Evolutionary conservation across 2,797 vertebrate species (phyloP), one percentile per base, ranked within the genome.

Genomic region (Telmatherina bonti): DNA sequence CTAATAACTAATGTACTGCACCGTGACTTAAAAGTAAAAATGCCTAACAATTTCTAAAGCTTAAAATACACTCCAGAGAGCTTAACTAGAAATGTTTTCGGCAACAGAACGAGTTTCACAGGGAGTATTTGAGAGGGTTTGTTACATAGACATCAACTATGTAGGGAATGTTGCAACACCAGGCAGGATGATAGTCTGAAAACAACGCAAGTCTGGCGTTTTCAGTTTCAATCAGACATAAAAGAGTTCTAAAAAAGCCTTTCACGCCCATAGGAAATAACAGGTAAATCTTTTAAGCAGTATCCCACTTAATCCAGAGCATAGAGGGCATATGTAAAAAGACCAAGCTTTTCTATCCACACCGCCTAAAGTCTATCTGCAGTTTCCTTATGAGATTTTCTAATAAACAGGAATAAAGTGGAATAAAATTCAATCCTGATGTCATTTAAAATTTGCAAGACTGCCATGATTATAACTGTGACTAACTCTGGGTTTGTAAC

Each of bases 71-170:
- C 43, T 63, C 31, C 26, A 24, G 10, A 13, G 54, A 76, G 62
- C 9, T 3, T 60, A 76, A 75, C 24, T 18, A n/a, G 60, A 31
- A 58, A 64, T 7, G n/a, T 24, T 36, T 55, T 57, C 27, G 4
- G 69, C 11, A 59, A 53, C 52, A n/a, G 71, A 85, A 83, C 52
- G 24, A 15, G 68, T 83, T 76, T 75, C 69, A 26, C 71, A 59
- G 63, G 47, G 56, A 62, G 71, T n/a, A 41, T 49, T 6, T 27
- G 5, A 38, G 36, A 63, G 5, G 4, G 24, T 29, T 18, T 7
- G 52, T 12, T 53, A 53, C 13, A 71, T 30, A 71, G 66, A 76
- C 43, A 31, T 53, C 2, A 53, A 53, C 26, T 16, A 53, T 29
- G 52, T 18, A 8, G 52, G 16, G 26, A 35, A 68, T 41, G 33